These are phyloP conservation scores for Catharus minimus DNA, from an alignment of 2,113 vertebrate genomes.

Conservation along the genomic window DNA sequence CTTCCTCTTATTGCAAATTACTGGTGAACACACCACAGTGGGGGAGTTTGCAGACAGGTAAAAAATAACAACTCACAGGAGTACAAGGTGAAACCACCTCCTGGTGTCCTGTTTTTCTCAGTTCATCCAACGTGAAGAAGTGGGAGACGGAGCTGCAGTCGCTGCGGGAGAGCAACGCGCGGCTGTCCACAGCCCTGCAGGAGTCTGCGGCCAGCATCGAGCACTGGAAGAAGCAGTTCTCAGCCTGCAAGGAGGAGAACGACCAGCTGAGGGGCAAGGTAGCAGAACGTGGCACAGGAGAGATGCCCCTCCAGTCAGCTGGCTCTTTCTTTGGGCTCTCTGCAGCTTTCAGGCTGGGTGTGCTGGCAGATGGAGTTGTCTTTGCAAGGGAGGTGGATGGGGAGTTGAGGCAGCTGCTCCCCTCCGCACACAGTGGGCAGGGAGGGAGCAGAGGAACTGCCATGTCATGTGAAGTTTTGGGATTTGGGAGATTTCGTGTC, in stretches of 20 bases:
- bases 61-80: accelerated
- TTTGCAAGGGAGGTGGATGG: background rate
- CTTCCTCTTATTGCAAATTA: background rate
- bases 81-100: background rate
- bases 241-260: slow-evolving; percentile 88
- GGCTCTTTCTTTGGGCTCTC: background rate
- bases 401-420: background rate
- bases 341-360: background rate
- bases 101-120: slow-evolving; percentile 32
- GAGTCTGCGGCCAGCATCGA: slow-evolving; percentile 90
- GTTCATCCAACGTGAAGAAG: slow-evolving; percentile 90
- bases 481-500: background rate
- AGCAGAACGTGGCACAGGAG: background rate
- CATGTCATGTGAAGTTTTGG: accelerated
- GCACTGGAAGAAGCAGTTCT: slow-evolving; percentile 92
- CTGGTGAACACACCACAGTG: accelerated
- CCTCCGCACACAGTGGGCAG: background rate
- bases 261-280: slow-evolving; percentile 89
- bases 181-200: slow-evolving; percentile 86
- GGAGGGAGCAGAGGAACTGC: background rate
- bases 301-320: background rate
- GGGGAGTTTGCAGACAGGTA: background rate
- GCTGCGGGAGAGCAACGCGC: slow-evolving; percentile 88
- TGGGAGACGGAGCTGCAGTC: slow-evolving; percentile 94
- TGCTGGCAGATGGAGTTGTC: background rate